Evolutionary conservation across 2,797 vertebrate genomes (phyloP), one percentile per base, ranked within the genome.

Genomic region (Morelia viridis): DNA sequence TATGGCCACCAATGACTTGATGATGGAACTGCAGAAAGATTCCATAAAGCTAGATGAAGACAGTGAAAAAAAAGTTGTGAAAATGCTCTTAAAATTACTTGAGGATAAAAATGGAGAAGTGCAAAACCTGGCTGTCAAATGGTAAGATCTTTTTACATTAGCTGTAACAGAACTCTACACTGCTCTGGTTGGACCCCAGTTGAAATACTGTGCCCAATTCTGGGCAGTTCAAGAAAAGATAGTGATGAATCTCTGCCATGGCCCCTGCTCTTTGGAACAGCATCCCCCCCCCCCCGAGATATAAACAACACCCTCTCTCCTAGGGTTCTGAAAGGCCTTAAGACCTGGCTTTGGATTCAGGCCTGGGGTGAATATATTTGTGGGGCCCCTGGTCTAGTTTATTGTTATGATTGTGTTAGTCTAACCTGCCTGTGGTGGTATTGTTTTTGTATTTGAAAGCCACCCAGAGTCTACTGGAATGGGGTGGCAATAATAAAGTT

Each of bases 101-200:
- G 98, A 99, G 93, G 99, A 99, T 97, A 99, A 98, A 97, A 99
- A 99, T 0, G 99, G 99, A 9, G 99, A 99, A 96, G 99, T 99
- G 64, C 99, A 99, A 97, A 99, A 99, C 96, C 97, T 99, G 31
- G 99, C 99, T 0, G 98, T 99, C 83, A 99, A 98, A 97, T 99
- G 99, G 99, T 99, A 96, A 98, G 97, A 83, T 31, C 0, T 88
- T 0, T 0, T 0, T 0, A 2, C 88, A 28, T 24, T 22, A 26
- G 0, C 0, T 31, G 1, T 76, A 1, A 0, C 19, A 80, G 46
- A 80, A 80, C 71, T 22, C 35, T 24, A 46, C 35, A 46, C 41
- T 41, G 35, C 19, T 80, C 35, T 46, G 19, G 35, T 11, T 46
- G 35, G 71, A 80, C 35, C 35, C 60, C 19, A 46, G 4, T 2